These are phyloP conservation scores for Anticlea derivata DNA, from an alignment of 2,888 invertebrate species.

Conservation along the genomic window DNA sequence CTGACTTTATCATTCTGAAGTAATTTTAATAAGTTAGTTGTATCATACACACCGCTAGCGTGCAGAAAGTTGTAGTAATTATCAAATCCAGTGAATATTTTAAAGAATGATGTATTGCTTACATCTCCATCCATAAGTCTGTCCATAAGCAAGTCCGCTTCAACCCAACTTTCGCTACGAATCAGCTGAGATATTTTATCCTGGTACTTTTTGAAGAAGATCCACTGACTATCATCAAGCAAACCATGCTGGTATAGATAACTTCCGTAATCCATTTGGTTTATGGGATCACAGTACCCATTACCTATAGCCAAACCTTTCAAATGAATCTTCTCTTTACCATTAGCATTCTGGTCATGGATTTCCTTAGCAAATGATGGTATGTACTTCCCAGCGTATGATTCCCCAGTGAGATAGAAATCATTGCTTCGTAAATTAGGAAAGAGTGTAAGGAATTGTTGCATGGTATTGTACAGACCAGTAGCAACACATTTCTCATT, in stretches of 20 bases:
- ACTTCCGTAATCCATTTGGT: slow-evolving; percentile 77
- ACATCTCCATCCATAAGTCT: slow-evolving; percentile 81
- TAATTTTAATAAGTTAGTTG: slow-evolving; percentile 58
- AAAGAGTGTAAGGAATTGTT: slow-evolving; percentile 85
- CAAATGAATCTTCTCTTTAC: slow-evolving; percentile 71
- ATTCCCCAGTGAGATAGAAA: slow-evolving; percentile 86
- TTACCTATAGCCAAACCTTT: slow-evolving; percentile 82
- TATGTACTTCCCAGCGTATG: slow-evolving; percentile 84
- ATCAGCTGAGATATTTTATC: slow-evolving; percentile 83
- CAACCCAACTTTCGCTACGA: slow-evolving; percentile 82
- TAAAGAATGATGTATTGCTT: slow-evolving; percentile 77
- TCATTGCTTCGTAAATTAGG: slow-evolving; percentile 76
- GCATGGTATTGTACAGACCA: slow-evolving; percentile 76
- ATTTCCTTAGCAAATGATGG: slow-evolving; percentile 80
- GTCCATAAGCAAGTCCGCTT: slow-evolving; percentile 89
- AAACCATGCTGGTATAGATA: slow-evolving; percentile 80
- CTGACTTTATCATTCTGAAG: slow-evolving; percentile 69
- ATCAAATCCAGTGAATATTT: slow-evolving; percentile 88
- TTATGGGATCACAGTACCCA: slow-evolving; percentile 77
- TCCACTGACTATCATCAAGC: slow-evolving; percentile 82
- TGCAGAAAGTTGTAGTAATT: slow-evolving; percentile 89
- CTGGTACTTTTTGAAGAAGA: slow-evolving; percentile 84
- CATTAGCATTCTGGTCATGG: slow-evolving; percentile 66
- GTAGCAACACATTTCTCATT: slow-evolving; percentile 82
- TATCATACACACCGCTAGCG: slow-evolving; percentile 69